Evolutionary conservation across 2,888 invertebrate genomes (phyloP), one percentile per base, ranked within the genome.

Genomic region (Drosophila dives): DNA sequence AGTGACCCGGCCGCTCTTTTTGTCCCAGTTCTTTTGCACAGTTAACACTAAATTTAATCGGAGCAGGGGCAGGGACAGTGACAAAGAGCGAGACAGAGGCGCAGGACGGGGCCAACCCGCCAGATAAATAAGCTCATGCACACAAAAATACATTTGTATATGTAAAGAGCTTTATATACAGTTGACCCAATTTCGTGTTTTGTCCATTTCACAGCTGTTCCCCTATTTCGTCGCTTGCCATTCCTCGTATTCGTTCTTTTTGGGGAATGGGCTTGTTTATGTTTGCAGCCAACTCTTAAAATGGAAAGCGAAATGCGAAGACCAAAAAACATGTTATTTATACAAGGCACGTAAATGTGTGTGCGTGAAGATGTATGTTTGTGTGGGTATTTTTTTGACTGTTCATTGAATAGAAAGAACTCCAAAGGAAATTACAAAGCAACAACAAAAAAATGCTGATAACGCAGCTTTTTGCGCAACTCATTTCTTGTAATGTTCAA

Each of bases 201-300:
- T 83, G 90, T 90, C 76, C 88, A 83, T 84, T 58, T 77, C 86
- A 87, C 90, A 90, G 89, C 90, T 90, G 89, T 89, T 90, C 89
- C 77, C 77, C 75, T 86, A 81, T 90, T 72, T 72, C 11, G 33
- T 34, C 26, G 86, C 79, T 75, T 68, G 76, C 69, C 73, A 69
- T 84, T 42, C 72, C 71, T 54, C 68, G 48, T 58, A 58, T 71
- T 64, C 63, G 56, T 20, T 26, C 59, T 58, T 67, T 56, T 69
- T 12, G 48, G 45, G 84, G 86, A 77, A 60, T 89, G 86, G 80
- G 89, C 74, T 83, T 86, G 86, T 86, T 86, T 86, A 86, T 86
- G 90, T 90, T 90, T 76, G 75, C 63, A 66, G 64, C 32, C 62
- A 74, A 53, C 55, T 49, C 72, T 56, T 38, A 77, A 78, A 77